Percentiles rank a stretch among this genome's conserved stretches.
These are phyloP conservation scores for Platalea minor DNA, from an alignment of 2,797 vertebrate species.

Conservation along the genomic window DNA sequence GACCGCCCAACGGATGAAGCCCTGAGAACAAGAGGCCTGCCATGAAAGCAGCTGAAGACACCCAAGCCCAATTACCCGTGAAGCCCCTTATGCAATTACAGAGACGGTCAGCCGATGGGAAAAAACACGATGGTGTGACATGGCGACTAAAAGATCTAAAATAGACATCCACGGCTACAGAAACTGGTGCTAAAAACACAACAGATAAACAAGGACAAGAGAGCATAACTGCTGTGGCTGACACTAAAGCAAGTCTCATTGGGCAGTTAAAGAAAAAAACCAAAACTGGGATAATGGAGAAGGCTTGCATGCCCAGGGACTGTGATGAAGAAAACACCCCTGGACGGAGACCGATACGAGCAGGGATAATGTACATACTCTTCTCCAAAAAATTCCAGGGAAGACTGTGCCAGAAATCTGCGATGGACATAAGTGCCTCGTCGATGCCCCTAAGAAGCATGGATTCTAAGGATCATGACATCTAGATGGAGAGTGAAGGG, in stretches of 20 bases:
- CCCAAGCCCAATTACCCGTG: neutral
- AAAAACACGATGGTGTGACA: neutral
- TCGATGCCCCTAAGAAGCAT: neutral
- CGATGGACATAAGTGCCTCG: fast-evolving
- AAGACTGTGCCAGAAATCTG: neutral
- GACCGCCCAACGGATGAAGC: neutral
- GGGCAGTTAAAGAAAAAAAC: neutral
- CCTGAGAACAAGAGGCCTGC: neutral
- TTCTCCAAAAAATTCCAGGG: neutral
- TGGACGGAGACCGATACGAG: neutral
- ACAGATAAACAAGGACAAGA: neutral
- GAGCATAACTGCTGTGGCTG: neutral
- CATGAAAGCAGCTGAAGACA: neutral
- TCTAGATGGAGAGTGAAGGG: neutral
- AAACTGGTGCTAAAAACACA: neutral
- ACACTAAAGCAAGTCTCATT: neutral
- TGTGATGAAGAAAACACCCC: no score
- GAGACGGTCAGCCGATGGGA: neutral
- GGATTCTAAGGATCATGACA: neutral
- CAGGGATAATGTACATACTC: no score
- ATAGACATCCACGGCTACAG: neutral
- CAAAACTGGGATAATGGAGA: neutral
- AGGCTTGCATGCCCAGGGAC: neutral
- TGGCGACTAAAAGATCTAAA: neutral
- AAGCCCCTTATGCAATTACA: neutral